Evolutionary conservation across 1,140 invertebrate species (phyloP), one percentile per base, ranked within the genome.

Genomic region (Goniozus legneri): DNA sequence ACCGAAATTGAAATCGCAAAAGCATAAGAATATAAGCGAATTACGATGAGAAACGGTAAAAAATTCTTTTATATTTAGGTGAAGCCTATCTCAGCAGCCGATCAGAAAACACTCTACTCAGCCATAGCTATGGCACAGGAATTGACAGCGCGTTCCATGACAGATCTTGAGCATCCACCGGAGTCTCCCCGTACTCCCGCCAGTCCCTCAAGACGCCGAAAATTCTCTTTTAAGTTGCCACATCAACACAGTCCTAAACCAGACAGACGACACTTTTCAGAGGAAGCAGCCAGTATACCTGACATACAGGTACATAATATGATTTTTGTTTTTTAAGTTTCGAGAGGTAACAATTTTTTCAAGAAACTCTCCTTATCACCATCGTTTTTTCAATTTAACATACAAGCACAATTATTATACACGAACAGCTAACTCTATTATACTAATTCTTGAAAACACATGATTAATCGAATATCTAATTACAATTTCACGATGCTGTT

Each of bases 121-220:
- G 94, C 94, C 3, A 95, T 97, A 50, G 92, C 90, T 21, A 82
- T 96, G 74, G 93, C 93, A 16, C 95, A 95, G 76, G 92, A 97
- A 73, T 80, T 97, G 44, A 93, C 90, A 21, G 85, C 84, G 37
- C 85, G 84, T 62, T 92, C 90, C 3, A 92, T 95, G 89, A 86
- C 84, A 59, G 88, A 91, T 62, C 73, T 90, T 49, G 87, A 85
- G 41, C 68, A 72, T 56, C 73, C 77, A 27, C 74, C 80, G 37
- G 80, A 83, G 57, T 83, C 84, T 48, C 80, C 86, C 8, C 78
- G 81, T 22, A 87, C 85, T 12, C 83, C 84, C 12, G 84, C 85
- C 35, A 89, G 80, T 58, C 84, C 92, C 4, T 89, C 91, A 1
- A 85, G 79, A 44, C 91, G 93, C 62, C 79, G 84, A 54, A 95